phyloP scores from a whole-genome alignment of 2,888 invertebrate genomes.

The Stenoptilia bipunctidactyla region DNA sequence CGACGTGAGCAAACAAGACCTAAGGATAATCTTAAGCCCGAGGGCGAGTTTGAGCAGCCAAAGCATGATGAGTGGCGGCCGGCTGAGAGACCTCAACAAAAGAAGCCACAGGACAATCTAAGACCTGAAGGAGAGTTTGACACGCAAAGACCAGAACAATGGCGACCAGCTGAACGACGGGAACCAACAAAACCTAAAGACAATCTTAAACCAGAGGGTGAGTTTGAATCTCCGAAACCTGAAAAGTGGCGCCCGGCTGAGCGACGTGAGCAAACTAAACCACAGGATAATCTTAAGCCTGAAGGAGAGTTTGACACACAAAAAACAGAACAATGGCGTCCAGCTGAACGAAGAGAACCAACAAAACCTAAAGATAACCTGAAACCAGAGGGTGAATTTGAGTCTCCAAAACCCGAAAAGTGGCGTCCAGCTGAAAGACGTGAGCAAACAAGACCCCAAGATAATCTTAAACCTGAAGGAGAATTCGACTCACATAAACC shows the following conservation, averaged over 20 bases:
- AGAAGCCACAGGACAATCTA: conserved; percentile 61
- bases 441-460: conserved; percentile 24
- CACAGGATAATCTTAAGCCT: conserved; percentile 60
- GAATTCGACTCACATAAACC: conserved; percentile 44
- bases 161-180: conserved; percentile 46
- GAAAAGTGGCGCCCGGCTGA: conserved; percentile 53
- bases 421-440: conserved; percentile 43
- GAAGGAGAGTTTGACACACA: conserved; percentile 70
- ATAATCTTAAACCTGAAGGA: conserved; percentile 54
- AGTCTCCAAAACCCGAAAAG: conserved; percentile 33
- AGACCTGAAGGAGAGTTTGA: conserved; percentile 67
- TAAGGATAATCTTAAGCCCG: conserved; percentile 62
- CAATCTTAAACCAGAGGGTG: conserved; percentile 58
- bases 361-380: conserved; percentile 67
- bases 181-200: conserved; percentile 67
- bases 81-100: conserved; percentile 39
- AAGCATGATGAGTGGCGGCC: conserved; percentile 42
- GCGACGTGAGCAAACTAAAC: conserved; percentile 40
- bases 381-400: conserved; percentile 64
- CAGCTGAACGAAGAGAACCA: conserved; percentile 54
- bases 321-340: conserved; percentile 45
- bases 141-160: conserved; percentile 36
- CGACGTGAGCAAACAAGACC: conserved; percentile 47
- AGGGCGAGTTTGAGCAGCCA: conserved; percentile 60
- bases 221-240: conserved; percentile 47